phyloP scores from a whole-genome alignment of 2,113 vertebrate species.

The Neodon shergylaensis region DNA sequence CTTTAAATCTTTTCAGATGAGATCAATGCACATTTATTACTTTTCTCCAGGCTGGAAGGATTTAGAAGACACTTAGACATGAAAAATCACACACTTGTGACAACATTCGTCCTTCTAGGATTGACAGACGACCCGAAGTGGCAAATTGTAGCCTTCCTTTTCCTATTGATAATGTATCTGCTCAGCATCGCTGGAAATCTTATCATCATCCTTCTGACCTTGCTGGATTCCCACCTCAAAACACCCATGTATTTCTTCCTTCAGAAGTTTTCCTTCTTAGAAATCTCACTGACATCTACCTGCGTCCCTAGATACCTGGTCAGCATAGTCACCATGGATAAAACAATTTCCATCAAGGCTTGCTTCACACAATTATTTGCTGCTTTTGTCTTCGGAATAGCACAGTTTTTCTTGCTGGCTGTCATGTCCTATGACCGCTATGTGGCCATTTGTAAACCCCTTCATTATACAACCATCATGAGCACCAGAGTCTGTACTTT shows the following conservation, averaged over 20 bases:
- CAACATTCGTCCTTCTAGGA: conserved; percentile 31
- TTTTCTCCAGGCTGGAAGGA: background rate
- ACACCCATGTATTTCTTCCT: conserved; percentile 67
- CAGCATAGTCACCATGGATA: background rate
- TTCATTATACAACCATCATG: conserved; percentile 49
- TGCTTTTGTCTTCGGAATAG: background rate
- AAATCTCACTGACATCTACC: conserved; percentile 45
- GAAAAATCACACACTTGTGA: conserved; percentile 29
- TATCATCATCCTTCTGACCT: conserved; percentile 36
- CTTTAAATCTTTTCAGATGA: background rate
- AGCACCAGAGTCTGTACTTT: background rate
- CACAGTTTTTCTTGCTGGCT: conserved; percentile 54
- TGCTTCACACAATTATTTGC: conserved; percentile 36
- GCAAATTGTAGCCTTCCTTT: conserved; percentile 12
- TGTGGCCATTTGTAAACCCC: conserved; percentile 51
- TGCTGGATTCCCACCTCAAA: conserved; percentile 46
- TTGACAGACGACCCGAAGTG: conserved; percentile 14
- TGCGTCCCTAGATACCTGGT: conserved; percentile 54
- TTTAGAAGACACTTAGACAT: background rate
- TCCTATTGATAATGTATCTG: conserved; percentile 2
- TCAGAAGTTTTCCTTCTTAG: conserved; percentile 38
- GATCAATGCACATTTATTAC: background rate
- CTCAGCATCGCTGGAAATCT: conserved; percentile 20
- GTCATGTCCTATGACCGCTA: conserved; percentile 60
- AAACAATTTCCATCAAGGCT: background rate